These are phyloP conservation scores for Syrmaticus mikado DNA, from an alignment of 2,113 vertebrate species.

Conservation along the genomic window DNA sequence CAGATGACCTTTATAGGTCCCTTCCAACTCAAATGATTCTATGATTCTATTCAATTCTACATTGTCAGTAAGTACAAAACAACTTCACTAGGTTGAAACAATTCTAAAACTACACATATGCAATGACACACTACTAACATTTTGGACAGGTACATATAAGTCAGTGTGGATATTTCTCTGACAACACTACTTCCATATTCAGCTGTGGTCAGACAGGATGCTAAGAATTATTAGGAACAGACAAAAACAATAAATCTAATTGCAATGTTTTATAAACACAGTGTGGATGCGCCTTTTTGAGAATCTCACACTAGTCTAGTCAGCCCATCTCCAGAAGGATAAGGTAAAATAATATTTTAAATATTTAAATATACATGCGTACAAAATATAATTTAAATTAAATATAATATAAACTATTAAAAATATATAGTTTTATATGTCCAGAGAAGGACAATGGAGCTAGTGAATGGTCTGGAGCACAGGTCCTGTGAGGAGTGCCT, in stretches of 20 bases:
- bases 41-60: background rate
- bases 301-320: background rate
- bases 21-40: too few relatives aligned
- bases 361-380: background rate
- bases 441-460: too few relatives aligned
- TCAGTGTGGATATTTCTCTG: background rate
- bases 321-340: background rate
- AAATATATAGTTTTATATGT: too few relatives aligned
- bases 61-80: background rate
- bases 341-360: background rate
- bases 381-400: background rate
- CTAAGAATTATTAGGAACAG: background rate
- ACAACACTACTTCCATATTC: accelerated
- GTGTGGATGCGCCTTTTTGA: background rate
- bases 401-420: too few relatives aligned
- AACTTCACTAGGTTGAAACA: background rate
- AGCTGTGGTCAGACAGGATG: background rate
- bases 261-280: background rate
- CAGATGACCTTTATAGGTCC: too few relatives aligned
- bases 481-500: too few relatives aligned
- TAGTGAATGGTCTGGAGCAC: too few relatives aligned
- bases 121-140: background rate
- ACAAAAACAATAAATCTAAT: accelerated
- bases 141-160: background rate
- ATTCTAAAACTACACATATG: background rate